Conservation (phyloP, 2,797 vertebrate genomes). For the Triplophysa yarkandensis region DNA sequence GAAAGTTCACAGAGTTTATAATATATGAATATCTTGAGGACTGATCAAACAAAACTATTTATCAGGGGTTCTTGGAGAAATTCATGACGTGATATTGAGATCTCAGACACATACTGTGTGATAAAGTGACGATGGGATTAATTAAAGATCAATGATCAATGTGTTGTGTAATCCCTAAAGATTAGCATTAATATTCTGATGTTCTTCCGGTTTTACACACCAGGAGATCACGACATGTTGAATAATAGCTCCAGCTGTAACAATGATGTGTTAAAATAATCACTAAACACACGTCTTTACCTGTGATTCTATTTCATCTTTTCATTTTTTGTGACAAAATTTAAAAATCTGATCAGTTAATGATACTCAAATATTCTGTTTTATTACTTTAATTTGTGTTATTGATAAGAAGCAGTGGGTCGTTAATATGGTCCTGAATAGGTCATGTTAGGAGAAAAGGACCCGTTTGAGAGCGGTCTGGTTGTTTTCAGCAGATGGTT, state of each 20-base stretch:
- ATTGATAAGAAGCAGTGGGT: no score
- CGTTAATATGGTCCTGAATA: not conserved
- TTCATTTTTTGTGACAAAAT: no score
- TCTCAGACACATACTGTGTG: no score
- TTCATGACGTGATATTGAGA: no score
- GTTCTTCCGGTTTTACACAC: not conserved
- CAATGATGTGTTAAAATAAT: not conserved
- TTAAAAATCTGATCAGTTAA: no score
- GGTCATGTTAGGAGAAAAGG: constrained; percentile 33
- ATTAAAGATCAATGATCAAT: not conserved
- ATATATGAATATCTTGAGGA: not conserved
- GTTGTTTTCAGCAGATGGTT: constrained; percentile 10
- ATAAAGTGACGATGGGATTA: not conserved
- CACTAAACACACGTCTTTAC: not conserved
- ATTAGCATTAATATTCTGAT: not conserved
- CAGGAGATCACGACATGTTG: not conserved
- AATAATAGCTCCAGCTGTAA: no score
- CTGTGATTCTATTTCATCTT: no score
- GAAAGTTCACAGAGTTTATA: no score
- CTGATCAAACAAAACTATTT: no score
- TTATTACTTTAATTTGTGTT: no score
- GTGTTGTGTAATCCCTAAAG: not conserved
- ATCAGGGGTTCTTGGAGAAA: no score
- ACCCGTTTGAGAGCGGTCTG: constrained; percentile 52
- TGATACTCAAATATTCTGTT: no score